Evolutionary conservation across 2,113 vertebrate genomes (phyloP).

Genomic region (Syngnathus scovelli): DNA sequence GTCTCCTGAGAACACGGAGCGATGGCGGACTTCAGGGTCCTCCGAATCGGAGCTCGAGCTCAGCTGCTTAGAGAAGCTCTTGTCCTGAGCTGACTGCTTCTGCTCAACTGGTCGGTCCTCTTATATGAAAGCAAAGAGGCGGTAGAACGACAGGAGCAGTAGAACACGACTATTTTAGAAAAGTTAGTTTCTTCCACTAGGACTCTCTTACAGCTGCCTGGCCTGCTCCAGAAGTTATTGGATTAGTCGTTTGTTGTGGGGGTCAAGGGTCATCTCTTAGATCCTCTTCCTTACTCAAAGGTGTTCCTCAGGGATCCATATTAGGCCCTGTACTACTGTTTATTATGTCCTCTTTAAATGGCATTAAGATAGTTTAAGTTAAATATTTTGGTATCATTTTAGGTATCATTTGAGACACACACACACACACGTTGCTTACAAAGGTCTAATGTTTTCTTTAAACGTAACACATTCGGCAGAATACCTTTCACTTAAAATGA

Average conservation of each 20-base stretch:
- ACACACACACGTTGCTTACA: no score
- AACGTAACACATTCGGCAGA: no score
- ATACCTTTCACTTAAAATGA: no score
- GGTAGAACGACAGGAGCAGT: neutral
- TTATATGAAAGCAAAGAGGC: slow-evolving; percentile 14
- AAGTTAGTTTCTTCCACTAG: no score
- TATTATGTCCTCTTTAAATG: neutral
- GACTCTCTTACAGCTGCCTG: no score
- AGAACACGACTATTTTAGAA: neutral
- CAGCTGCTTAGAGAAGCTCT: neutral
- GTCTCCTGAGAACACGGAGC: slow-evolving; percentile 17
- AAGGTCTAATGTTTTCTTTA: no score
- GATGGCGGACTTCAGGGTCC: slow-evolving; percentile 16
- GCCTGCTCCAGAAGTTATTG: no score
- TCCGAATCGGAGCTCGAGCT: slow-evolving; percentile 9
- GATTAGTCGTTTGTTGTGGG: no score
- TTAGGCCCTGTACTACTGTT: neutral
- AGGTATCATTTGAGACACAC: no score
- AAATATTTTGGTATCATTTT: no score
- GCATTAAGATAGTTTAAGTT: no score
- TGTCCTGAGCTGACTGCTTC: slow-evolving; percentile 10
- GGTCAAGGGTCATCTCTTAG: neutral
- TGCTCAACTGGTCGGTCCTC: slow-evolving; percentile 11
- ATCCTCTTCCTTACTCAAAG: neutral
- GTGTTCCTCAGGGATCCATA: neutral